Base-by-base conservation (phyloP, 2,888 invertebrate genomes). In the Platerodrilus igneus region DNA sequence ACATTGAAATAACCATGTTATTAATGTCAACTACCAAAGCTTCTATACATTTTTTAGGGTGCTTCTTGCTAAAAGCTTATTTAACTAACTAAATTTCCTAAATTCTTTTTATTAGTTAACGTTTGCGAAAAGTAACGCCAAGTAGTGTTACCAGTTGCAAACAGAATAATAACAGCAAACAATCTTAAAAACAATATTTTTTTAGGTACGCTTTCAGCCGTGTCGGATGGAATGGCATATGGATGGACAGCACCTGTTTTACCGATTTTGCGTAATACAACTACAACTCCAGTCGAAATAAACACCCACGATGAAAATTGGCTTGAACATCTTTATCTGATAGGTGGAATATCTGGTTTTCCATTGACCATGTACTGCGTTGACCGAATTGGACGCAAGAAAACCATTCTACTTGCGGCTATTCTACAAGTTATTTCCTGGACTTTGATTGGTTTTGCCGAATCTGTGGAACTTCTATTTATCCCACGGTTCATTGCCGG, bases 171-270 rank as follows among this genome's bases (percentile, higher is more conserved):
- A n/a, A n/a, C n/a, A n/a, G n/a, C n/a, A n/a, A n/a, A n/a, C n/a
- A n/a, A n/a, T n/a, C n/a, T n/a, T n/a, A n/a, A n/a, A n/a, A n/a
- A n/a, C n/a, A n/a, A n/a, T n/a, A n/a, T 20, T 26, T 14, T 63
- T 60, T 17, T 41, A 66, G 66, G 60, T 10, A 66, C 62, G n/a
- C 41, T 64, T 10, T 59, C 60, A 36, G 63, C 64, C 2, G 59
- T 66, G 10, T 63, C 63, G 2, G 66, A 66, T 55, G 67, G 67
- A 5, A 65, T 67, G 59, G 64, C 66, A 43, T 68, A 67, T 31
- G 66, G 66, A 13, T 66, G 66, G 65, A 57, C 64, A 3, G 58
- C 65, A 3, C 64, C 65, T 5, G 55, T 62, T 16, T 54, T 65
- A 7, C 64, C 65, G 5, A 54, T 62, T 8, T 55, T 66, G 3